Evolutionary conservation across 2,113 vertebrate species (phyloP).

Genomic region (Atherinomorus stipes): DNA sequence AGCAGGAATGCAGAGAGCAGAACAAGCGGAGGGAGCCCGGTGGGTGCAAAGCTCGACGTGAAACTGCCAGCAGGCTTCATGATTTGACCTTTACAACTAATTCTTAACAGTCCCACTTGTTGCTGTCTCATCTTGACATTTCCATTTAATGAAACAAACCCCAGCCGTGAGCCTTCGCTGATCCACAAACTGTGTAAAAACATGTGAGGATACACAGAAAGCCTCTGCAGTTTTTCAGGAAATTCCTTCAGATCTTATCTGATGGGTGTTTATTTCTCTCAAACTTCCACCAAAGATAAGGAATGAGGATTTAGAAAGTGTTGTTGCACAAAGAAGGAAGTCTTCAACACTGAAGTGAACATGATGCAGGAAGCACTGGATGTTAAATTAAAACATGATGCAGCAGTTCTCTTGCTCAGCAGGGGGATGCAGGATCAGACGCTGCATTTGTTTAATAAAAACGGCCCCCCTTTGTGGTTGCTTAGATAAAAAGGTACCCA

Average conservation of each 20-base stretch:
- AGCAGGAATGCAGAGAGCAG: constrained; percentile 72
- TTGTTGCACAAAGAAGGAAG: constrained; percentile 12
- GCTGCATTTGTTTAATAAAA: constrained; percentile 36
- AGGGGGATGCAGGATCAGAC: constrained; percentile 51
- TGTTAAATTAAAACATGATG: constrained; percentile 42
- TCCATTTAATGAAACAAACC: constrained; percentile 42
- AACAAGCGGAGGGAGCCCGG: constrained; percentile 25
- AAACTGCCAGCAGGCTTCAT: constrained; percentile 36
- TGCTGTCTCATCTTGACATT: constrained; percentile 38
- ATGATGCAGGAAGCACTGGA: constrained; percentile 10
- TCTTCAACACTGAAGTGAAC: constrained; percentile 17
- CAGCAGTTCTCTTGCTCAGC: constrained; percentile 14
- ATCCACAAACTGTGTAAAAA: constrained; percentile 18
- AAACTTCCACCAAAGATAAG: constrained; percentile 48
- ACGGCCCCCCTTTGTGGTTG: constrained; percentile 41
- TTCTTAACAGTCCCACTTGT: constrained; percentile 37
- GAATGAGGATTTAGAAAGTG: constrained; percentile 23
- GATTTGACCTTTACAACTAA: constrained; percentile 58
- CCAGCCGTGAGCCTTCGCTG: constrained; percentile 9
- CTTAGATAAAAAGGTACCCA: constrained; percentile 50
- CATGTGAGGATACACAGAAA: constrained; percentile 14
- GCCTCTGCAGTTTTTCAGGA: constrained; percentile 51
- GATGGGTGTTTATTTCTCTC: constrained; percentile 49
- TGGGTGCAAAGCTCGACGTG: constrained; percentile 25
- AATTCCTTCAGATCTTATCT: constrained; percentile 73